phyloP scores from a whole-genome alignment of 2,797 vertebrate species.

The Pseudotriccus pelzelni region DNA sequence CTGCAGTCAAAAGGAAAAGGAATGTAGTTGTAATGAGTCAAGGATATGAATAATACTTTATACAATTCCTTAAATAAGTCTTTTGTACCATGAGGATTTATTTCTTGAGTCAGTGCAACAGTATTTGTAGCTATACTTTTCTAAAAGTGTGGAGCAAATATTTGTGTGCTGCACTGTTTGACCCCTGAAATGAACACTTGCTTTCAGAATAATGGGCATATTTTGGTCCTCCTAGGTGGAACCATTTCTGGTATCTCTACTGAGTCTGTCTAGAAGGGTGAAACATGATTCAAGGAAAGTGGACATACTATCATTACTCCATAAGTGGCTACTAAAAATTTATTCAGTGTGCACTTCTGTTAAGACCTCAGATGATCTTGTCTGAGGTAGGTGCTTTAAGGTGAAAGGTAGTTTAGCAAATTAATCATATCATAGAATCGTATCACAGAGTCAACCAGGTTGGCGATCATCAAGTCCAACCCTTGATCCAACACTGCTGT shows the following conservation, averaged over 20 bases:
- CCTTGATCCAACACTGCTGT: too few species aligned
- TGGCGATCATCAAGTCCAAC: too few species aligned
- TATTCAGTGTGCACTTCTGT: background rate
- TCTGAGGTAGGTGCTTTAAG: background rate
- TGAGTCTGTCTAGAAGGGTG: background rate
- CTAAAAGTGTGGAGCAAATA: background rate
- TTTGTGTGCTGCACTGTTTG: background rate
- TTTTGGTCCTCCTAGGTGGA: background rate
- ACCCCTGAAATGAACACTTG: background rate
- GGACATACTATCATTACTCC: background rate
- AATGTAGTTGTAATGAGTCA: background rate
- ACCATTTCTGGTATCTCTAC: background rate
- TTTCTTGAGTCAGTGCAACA: background rate
- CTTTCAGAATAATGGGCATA: background rate
- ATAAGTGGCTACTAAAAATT: background rate
- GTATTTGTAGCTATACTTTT: rapidly evolving
- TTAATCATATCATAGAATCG: background rate
- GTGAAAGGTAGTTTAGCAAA: background rate
- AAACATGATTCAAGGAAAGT: background rate
- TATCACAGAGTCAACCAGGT: too few species aligned
- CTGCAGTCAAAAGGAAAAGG: background rate
- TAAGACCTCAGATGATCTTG: background rate
- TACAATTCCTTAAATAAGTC: background rate
- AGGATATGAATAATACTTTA: background rate
- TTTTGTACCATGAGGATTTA: background rate